A percentile compares a stretch with the other conserved stretches of the same genome.
phyloP scores from a whole-genome alignment of 1,140 invertebrate genomes.

The Drosophila sucinea region DNA sequence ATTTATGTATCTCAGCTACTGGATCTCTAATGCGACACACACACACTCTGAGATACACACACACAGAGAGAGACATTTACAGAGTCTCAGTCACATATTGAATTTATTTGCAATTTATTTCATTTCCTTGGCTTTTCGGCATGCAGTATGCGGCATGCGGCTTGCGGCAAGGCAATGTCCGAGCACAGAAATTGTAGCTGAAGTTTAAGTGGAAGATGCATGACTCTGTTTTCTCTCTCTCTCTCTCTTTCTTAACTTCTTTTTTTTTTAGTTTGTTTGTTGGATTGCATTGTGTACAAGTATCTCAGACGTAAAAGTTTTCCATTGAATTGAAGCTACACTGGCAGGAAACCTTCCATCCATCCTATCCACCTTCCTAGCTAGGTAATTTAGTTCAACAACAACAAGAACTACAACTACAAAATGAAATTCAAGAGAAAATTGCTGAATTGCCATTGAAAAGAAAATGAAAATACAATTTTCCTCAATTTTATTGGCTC shows the following conservation, averaged over 20 bases:
- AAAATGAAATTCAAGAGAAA: not conserved
- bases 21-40: conserved; percentile 77
- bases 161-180: conserved; percentile 20
- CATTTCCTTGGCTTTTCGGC: conserved; percentile 76
- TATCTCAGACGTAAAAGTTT: conserved; percentile 3
- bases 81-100: conserved; percentile 62
- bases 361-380: not conserved
- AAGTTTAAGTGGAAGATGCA: conserved; percentile 45
- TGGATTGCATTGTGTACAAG: conserved; percentile 6
- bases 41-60: conserved; percentile 24
- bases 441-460: not conserved
- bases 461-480: not conserved
- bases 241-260: not conserved
- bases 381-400: conserved; percentile 10
- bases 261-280: not conserved
- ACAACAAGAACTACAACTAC: too few relatives aligned
- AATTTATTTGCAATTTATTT: conserved; percentile 81
- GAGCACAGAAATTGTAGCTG: conserved; percentile 12
- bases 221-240: conserved; percentile 8
- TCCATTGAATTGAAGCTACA: conserved; percentile 3
- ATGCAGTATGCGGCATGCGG: conserved; percentile 35
- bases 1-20: conserved; percentile 80
- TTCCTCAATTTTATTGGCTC: not conserved
- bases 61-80: conserved; percentile 24
- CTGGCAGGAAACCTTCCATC: not conserved